Evolutionary conservation across 2,888 invertebrate genomes (phyloP).

Genomic region (Helicoverpa assulta): DNA sequence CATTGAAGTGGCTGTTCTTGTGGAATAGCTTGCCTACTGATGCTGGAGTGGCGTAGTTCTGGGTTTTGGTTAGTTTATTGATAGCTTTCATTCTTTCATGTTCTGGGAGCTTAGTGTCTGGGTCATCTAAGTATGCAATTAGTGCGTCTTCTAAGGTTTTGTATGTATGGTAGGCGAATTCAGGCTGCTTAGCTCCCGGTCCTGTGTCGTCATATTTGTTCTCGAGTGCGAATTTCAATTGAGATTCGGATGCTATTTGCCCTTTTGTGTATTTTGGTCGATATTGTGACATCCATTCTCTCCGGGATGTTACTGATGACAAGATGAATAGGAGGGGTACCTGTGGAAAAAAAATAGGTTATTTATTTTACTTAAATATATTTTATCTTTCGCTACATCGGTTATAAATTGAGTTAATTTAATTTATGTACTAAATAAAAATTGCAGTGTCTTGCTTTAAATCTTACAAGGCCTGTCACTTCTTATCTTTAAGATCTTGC

Average conservation of each 20-base stretch:
- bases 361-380: not conserved
- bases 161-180: conserved; percentile 81
- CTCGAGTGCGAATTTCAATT: conserved; percentile 83
- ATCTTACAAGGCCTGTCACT: conserved; percentile 16
- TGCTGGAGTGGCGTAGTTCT: conserved; percentile 10
- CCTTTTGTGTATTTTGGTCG: not conserved
- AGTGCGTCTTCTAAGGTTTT: conserved; percentile 80
- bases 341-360: conserved; percentile 58
- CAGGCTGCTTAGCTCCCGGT: conserved; percentile 79
- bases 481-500: conserved; percentile 19
- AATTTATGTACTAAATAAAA: no score
- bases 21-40: conserved; percentile 57
- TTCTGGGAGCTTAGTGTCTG: conserved; percentile 83
- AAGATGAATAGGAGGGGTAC: conserved; percentile 66
- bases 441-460: not conserved
- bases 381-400: no score
- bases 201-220: conserved; percentile 87
- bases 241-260: conserved; percentile 76
- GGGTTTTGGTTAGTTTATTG: conserved; percentile 61
- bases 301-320: conserved; percentile 57
- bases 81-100: conserved; percentile 74
- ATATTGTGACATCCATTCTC: conserved; percentile 16
- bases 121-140: conserved; percentile 79
- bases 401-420: no score
- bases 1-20: conserved; percentile 69